Conservation (phyloP, 2,888 invertebrate genomes). For the Drosophila hamatofila region DNA sequence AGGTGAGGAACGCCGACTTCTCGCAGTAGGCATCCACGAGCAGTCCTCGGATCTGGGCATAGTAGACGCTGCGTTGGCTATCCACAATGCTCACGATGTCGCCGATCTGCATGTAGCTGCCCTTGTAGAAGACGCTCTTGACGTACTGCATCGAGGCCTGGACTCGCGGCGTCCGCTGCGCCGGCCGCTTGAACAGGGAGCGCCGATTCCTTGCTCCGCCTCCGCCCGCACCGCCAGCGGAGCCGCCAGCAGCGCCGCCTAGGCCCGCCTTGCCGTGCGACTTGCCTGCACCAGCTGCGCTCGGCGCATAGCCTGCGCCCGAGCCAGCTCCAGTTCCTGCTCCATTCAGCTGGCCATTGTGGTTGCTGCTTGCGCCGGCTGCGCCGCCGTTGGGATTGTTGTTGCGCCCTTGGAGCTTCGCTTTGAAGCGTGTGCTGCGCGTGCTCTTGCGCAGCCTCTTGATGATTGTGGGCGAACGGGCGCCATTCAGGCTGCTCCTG, state of each 20-base stretch:
- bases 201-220: constrained; percentile 89
- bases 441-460: constrained; percentile 69
- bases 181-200: constrained; percentile 91
- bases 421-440: constrained; percentile 69
- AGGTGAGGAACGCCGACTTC: constrained; percentile 96
- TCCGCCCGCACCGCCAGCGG: constrained; percentile 6
- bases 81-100: constrained; percentile 95
- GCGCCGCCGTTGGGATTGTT: constrained; percentile 1
- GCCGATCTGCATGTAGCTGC: constrained; percentile 93
- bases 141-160: constrained; percentile 93
- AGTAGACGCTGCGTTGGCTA: constrained; percentile 91
- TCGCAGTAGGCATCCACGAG: constrained; percentile 96
- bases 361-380: constrained; percentile 26
- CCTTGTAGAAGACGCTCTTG: constrained; percentile 91
- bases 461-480: constrained; percentile 60
- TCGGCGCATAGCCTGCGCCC: neutral
- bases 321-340: neutral
- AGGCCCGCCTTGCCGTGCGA: constrained; percentile 41
- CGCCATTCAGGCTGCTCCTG: constrained; percentile 61
- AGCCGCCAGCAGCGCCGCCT: constrained; percentile 8
- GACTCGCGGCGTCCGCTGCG: constrained; percentile 92
- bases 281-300: constrained; percentile 15
- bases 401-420: constrained; percentile 49
- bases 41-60: constrained; percentile 95
- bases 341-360: constrained; percentile 18